Percentiles rank a stretch among this genome's conserved stretches.
phyloP scores from a whole-genome alignment of 2,888 invertebrate species.

The Scaeva pyrastri region DNA sequence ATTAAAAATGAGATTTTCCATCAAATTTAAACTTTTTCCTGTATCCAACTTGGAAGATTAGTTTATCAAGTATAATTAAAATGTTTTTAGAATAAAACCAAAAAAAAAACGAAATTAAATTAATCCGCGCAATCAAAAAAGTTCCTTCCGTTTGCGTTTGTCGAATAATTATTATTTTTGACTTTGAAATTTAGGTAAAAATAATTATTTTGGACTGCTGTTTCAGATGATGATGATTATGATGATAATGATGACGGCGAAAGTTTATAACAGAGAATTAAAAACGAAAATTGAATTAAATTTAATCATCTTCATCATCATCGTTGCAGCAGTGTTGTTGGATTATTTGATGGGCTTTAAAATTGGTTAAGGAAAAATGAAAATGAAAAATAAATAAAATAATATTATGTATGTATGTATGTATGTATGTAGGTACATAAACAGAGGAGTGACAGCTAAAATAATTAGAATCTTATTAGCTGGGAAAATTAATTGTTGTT shows the following conservation, averaged over 20 bases:
- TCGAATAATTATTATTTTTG: neutral
- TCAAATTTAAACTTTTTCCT: neutral
- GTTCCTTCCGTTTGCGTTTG: neutral
- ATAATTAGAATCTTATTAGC: neutral
- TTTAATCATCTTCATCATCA: too few relatives aligned
- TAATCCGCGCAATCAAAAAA: conserved; percentile 29
- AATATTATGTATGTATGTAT: too few relatives aligned
- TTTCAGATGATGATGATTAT: neutral
- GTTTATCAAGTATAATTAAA: conserved; percentile 61
- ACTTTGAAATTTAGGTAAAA: conserved; percentile 6
- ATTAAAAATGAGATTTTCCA: conserved; percentile 7
- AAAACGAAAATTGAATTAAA: neutral
- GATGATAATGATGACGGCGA: neutral
- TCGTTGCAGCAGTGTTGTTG: neutral
- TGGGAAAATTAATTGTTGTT: neutral
- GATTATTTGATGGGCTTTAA: neutral
- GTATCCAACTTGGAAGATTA: conserved; percentile 30
- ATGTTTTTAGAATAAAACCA: conserved; percentile 23
- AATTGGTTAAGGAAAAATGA: neutral
- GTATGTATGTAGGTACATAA: too few relatives aligned
- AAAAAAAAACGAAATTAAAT: too few relatives aligned
- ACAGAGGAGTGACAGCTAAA: neutral
- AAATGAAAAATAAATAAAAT: too few relatives aligned
- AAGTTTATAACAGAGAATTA: too few relatives aligned
- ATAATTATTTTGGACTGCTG: conserved; percentile 52